Percentiles rank a stretch among this genome's conserved stretches.
phyloP scores from a whole-genome alignment of 2,113 vertebrate species.

The Danionella cerebrum region DNA sequence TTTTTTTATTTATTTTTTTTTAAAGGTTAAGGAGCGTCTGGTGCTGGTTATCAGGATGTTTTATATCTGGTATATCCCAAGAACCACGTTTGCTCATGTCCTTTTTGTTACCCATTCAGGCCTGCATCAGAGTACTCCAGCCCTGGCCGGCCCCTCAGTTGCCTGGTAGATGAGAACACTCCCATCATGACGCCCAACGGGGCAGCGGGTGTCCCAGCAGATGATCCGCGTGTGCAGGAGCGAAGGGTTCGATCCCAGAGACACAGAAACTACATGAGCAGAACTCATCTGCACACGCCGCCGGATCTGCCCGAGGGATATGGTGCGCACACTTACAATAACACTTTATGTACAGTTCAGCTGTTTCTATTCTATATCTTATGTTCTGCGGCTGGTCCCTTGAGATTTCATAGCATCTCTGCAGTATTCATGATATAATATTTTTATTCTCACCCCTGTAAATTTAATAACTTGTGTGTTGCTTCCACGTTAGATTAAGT shows the following conservation, averaged over 20 bases:
- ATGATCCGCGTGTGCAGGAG: slow-evolving; percentile 79
- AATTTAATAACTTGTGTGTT: no score
- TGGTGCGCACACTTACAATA: slow-evolving; percentile 61
- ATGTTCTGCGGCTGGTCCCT: no score
- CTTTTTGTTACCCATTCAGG: slow-evolving; percentile 50
- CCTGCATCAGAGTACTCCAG: slow-evolving; percentile 96
- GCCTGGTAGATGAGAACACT: slow-evolving; percentile 93
- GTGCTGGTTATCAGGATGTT: no score
- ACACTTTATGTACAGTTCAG: no score
- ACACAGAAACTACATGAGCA: slow-evolving; percentile 98
- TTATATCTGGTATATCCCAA: no score
- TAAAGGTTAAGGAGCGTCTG: not conserved
- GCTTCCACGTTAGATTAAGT: no score
- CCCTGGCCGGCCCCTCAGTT: slow-evolving; percentile 91
- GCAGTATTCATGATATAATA: no score
- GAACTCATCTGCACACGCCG: slow-evolving; percentile 94
- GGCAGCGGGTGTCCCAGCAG: slow-evolving; percentile 72
- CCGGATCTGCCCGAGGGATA: slow-evolving; percentile 96
- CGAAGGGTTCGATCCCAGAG: slow-evolving; percentile 89
- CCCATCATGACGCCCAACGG: slow-evolving; percentile 84
- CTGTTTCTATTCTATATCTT: no score
- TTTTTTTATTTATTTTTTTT: no score
- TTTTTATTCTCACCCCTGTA: no score
- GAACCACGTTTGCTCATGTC: not conserved
- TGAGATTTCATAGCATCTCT: no score